Percentiles rank a stretch among this genome's conserved stretches.
Conservation (phyloP, 2,888 invertebrate genomes). For the Timema cristinae region DNA sequence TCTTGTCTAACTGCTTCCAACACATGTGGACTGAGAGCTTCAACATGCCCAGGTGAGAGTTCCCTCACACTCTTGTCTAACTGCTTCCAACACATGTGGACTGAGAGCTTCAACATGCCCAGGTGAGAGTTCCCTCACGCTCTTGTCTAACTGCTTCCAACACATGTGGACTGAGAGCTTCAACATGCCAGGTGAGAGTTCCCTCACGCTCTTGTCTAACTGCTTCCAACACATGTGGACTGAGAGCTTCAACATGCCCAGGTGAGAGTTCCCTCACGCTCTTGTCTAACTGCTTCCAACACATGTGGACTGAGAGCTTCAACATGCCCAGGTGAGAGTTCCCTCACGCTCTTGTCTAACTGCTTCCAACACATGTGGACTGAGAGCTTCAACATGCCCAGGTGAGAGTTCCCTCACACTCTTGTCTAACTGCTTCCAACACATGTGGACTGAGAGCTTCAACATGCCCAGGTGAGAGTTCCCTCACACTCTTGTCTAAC, state of each 20-base stretch:
- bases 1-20: slow-evolving; percentile 80
- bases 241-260: slow-evolving; percentile 54
- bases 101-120: slow-evolving; percentile 56
- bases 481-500: slow-evolving; percentile 9
- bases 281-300: slow-evolving; percentile 85
- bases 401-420: slow-evolving; percentile 37
- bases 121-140: slow-evolving; percentile 38
- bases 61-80: slow-evolving; percentile 7
- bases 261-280: slow-evolving; percentile 37
- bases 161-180: slow-evolving; percentile 81
- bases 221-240: slow-evolving; percentile 90
- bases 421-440: slow-evolving; percentile 85
- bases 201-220: slow-evolving; percentile 5
- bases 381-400: slow-evolving; percentile 54
- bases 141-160: slow-evolving; percentile 80
- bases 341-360: slow-evolving; percentile 5
- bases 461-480: slow-evolving; percentile 42
- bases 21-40: slow-evolving; percentile 81
- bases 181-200: slow-evolving; percentile 42
- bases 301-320: slow-evolving; percentile 78
- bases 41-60: slow-evolving; percentile 42
- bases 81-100: slow-evolving; percentile 88
- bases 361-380: slow-evolving; percentile 90
- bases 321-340: slow-evolving; percentile 42
- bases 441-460: slow-evolving; percentile 78